Conservation (phyloP, 2,797 vertebrate species). For the Oceanodroma leucorhoa region DNA sequence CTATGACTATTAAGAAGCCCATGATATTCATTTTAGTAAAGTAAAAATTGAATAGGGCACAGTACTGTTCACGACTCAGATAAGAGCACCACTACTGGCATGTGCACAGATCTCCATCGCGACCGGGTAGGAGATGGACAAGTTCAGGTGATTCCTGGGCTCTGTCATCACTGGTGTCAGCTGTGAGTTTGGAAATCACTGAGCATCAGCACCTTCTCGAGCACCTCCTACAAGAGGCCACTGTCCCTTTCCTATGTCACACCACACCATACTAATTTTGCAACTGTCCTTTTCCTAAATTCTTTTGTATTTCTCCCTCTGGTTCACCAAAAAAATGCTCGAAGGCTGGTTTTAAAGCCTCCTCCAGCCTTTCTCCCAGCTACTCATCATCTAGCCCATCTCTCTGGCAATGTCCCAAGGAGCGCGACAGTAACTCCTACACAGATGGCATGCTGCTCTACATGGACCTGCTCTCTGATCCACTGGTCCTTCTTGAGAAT, state of each 20-base stretch:
- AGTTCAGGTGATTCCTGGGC: background rate
- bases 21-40: slow-evolving; percentile 51
- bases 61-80: background rate
- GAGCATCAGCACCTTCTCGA: background rate
- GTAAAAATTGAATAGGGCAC: slow-evolving; percentile 23
- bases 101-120: background rate
- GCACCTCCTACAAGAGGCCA: background rate
- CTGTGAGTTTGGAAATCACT: background rate
- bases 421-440: rapidly evolving
- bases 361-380: background rate
- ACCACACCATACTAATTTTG: background rate
- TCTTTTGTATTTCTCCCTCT: background rate
- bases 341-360: background rate
- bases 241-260: background rate
- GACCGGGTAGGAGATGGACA: background rate
- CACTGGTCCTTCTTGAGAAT: background rate
- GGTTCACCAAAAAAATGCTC: background rate
- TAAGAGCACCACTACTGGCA: background rate
- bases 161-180: background rate
- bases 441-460: background rate
- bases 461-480: background rate
- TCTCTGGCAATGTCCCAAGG: background rate
- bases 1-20: slow-evolving; percentile 55
- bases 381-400: background rate
- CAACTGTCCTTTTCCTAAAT: background rate